phyloP scores from a whole-genome alignment of 2,888 invertebrate genomes.

The Oscheius onirici region DNA sequence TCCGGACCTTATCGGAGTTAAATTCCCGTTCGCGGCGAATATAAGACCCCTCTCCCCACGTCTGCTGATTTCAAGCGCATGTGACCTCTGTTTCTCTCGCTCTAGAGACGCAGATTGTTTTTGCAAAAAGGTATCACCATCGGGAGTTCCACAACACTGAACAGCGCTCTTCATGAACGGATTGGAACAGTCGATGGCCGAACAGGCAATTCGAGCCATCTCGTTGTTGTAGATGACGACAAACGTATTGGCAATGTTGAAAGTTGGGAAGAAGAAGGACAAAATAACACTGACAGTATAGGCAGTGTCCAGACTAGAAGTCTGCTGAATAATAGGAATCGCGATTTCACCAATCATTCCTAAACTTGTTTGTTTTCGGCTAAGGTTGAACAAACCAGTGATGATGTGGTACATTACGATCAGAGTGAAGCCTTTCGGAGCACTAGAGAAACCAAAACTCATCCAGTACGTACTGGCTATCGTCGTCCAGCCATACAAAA shows the following conservation, averaged over 20 bases:
- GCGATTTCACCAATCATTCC: constrained; percentile 61
- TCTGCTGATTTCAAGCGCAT: too few species aligned
- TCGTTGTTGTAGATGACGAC: constrained; percentile 56
- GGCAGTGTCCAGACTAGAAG: constrained; percentile 30
- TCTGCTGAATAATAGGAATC: constrained; percentile 57
- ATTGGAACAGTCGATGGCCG: constrained; percentile 35
- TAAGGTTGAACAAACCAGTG: constrained; percentile 29
- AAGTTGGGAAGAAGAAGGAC: constrained; percentile 37
- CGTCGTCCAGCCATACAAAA: constrained; percentile 54
- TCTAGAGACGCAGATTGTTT: background rate
- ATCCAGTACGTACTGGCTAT: constrained; percentile 58
- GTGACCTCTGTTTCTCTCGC: too few species aligned
- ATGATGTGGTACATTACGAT: constrained; percentile 63
- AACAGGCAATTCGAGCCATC: constrained; percentile 46
- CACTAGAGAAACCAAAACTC: constrained; percentile 53
- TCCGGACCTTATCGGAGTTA: background rate
- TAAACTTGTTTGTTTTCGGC: background rate
- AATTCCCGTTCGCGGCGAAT: background rate
- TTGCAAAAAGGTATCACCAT: constrained; percentile 11
- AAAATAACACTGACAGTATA: constrained; percentile 27
- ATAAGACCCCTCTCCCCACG: too few species aligned
- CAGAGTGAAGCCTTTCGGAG: constrained; percentile 63
- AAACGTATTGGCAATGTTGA: constrained; percentile 26
- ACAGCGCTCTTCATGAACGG: constrained; percentile 17
- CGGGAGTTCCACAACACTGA: constrained; percentile 46